These are phyloP conservation scores for Gasterosteus aculeatus DNA, from an alignment of 2,113 vertebrate species.

Conservation along the genomic window DNA sequence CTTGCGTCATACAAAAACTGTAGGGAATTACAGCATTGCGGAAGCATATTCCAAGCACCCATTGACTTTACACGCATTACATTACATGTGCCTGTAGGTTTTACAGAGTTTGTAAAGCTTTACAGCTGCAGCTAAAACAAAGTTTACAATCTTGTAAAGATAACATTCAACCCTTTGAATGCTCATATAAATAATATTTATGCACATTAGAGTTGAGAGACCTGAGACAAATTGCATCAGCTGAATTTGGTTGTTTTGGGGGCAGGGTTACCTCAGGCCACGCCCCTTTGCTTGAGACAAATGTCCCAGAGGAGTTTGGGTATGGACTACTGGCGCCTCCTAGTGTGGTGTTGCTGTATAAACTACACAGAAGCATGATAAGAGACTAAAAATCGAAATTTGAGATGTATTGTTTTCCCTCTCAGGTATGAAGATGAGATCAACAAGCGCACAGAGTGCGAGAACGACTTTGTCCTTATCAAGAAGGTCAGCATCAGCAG, in stretches of 20 bases:
- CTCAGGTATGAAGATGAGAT: slow-evolving; percentile 86
- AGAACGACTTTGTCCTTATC: slow-evolving; percentile 86
- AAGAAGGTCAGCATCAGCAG: slow-evolving; percentile 79
- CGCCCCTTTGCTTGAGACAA: slow-evolving; percentile 12
- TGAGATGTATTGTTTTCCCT: background rate
- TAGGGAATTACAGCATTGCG: slow-evolving; percentile 59
- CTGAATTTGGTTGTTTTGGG: background rate
- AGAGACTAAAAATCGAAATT: background rate
- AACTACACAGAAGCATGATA: background rate
- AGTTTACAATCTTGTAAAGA: too few relatives aligned
- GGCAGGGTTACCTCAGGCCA: slow-evolving; percentile 2
- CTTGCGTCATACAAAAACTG: slow-evolving; percentile 41
- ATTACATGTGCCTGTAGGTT: slow-evolving; percentile 10
- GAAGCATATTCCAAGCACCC: slow-evolving; percentile 49
- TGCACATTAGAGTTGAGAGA: too few relatives aligned
- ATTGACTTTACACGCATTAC: slow-evolving; percentile 37
- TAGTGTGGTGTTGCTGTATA: slow-evolving; percentile 59
- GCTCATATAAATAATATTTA: too few relatives aligned
- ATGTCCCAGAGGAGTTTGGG: slow-evolving; percentile 15
- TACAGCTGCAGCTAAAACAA: too few relatives aligned
- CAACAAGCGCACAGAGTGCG: slow-evolving; percentile 85
- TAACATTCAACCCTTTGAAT: too few relatives aligned
- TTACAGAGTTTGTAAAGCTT: slow-evolving; percentile 6
- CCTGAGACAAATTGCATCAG: background rate
- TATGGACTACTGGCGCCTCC: slow-evolving; percentile 63